Evolutionary conservation across 2,888 invertebrate species (phyloP).

Genomic region (Bombylius major): DNA sequence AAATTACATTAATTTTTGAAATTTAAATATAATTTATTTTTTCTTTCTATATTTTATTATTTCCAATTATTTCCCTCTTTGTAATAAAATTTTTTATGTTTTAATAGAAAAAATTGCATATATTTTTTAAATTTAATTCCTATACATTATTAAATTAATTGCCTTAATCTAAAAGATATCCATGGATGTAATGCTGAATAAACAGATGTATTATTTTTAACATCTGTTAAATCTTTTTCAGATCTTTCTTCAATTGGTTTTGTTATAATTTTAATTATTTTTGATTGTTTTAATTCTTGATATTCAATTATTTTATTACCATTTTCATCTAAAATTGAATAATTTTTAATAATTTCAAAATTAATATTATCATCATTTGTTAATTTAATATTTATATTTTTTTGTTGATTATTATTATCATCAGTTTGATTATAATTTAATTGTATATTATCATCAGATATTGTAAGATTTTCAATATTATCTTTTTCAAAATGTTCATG

Average conservation of each 20-base stretch:
- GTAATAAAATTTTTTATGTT: no score
- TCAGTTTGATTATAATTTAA: background rate
- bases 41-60: no score
- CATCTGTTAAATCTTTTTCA: background rate
- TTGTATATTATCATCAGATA: background rate
- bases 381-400: background rate
- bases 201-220: background rate
- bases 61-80: no score
- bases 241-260: background rate
- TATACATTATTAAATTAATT: background rate
- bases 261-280: background rate
- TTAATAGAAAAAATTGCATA: no score
- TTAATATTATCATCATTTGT: background rate
- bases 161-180: conserved; percentile 5
- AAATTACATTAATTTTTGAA: no score
- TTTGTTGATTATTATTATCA: background rate
- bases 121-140: no score
- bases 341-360: background rate
- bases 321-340: background rate
- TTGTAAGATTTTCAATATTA: conserved; percentile 3
- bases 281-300: background rate
- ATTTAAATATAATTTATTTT: no score
- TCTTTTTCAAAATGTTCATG: conserved; percentile 10
- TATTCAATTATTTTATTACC: background rate
- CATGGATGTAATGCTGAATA: conserved; percentile 2